Conservation (phyloP, 1,140 invertebrate genomes). For the Acromyrmex charruanus region DNA sequence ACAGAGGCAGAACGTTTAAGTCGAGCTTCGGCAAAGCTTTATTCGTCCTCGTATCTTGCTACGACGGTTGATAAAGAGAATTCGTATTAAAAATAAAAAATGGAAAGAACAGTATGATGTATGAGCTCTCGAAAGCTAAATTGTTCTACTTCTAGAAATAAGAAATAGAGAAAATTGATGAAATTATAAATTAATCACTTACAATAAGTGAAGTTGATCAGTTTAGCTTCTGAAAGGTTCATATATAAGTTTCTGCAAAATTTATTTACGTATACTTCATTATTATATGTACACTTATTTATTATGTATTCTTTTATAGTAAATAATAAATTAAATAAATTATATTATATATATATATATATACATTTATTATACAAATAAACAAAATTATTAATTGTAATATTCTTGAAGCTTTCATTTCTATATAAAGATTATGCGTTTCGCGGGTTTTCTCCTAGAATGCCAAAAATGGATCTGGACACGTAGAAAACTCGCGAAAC, state of each 20-base stretch:
- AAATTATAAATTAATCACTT: constrained; percentile 19
- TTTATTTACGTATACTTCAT: neutral
- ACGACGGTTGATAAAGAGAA: constrained; percentile 63
- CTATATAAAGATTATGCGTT: too few relatives aligned
- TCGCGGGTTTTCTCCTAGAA: too few relatives aligned
- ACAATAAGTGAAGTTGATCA: neutral
- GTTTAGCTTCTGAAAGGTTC: neutral
- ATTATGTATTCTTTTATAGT: neutral
- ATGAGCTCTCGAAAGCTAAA: neutral
- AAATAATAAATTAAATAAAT: constrained; percentile 10
- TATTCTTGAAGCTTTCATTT: too few relatives aligned
- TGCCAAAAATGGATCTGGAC: too few relatives aligned
- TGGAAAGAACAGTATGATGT: neutral
- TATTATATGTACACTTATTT: neutral
- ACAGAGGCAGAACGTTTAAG: constrained; percentile 93
- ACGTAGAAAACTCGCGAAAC: too few relatives aligned
- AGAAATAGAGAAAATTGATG: neutral
- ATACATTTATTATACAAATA: neutral
- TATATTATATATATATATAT: too few relatives aligned
- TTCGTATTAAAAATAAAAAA: constrained; percentile 20
- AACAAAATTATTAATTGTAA: neutral
- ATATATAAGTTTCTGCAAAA: neutral
- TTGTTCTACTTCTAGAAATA: neutral
- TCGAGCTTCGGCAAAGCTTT: constrained; percentile 89
- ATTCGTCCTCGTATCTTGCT: constrained; percentile 82